Evolutionary conservation across 2,113 vertebrate genomes (phyloP).

Genomic region (Pithys albifrons): DNA sequence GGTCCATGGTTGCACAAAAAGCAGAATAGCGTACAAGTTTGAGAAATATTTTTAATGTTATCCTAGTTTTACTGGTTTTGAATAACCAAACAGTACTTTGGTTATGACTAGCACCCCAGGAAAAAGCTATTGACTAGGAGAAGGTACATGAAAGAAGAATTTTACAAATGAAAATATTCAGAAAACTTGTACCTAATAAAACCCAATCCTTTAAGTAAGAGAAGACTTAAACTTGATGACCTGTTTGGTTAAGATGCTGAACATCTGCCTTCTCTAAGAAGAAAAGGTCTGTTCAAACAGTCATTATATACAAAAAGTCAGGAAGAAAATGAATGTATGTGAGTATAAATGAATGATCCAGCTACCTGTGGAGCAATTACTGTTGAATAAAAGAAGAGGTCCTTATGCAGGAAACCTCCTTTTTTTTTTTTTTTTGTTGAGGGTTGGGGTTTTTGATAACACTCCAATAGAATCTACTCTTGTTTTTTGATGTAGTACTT

Average conservation of each 20-base stretch:
- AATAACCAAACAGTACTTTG: background rate
- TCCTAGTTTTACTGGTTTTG: background rate
- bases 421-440: background rate
- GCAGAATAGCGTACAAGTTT: background rate
- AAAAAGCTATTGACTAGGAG: background rate
- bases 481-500: background rate
- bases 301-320: background rate
- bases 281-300: background rate
- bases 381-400: background rate
- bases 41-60: background rate
- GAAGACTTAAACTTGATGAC: background rate
- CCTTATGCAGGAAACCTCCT: background rate
- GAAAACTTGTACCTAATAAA: background rate
- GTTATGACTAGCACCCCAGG: background rate
- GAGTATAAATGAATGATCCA: background rate
- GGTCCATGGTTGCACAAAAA: background rate
- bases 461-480: background rate
- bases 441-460: background rate
- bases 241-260: background rate
- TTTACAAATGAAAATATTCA: background rate
- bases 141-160: background rate
- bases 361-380: background rate
- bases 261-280: background rate
- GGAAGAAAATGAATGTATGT: background rate
- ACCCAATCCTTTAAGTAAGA: accelerated